Conservation (phyloP, 23 tunicate species). For the Phallusia fumigata region DNA sequence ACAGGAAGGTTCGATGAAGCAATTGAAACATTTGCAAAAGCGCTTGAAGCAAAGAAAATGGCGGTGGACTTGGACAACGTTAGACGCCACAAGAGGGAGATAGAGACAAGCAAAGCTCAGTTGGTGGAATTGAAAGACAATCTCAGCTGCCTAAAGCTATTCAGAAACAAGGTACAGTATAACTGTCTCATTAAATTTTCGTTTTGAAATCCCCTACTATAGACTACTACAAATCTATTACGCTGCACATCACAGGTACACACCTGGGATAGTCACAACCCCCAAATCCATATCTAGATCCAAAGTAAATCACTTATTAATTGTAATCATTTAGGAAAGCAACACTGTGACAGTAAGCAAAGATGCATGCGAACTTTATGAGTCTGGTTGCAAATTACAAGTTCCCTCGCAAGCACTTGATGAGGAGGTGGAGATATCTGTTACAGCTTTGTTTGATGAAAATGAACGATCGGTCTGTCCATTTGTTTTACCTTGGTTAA, state of each 20-base stretch:
- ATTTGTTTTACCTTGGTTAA: background rate
- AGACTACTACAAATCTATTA: too few species aligned
- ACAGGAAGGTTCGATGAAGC: slow-evolving; percentile 22
- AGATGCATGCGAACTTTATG: background rate
- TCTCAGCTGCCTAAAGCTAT: background rate
- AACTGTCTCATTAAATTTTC: too few species aligned
- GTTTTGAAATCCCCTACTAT: too few species aligned
- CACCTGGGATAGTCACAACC: too few species aligned
- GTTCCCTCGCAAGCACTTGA: background rate
- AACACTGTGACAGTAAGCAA: background rate
- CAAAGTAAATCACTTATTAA: too few species aligned
- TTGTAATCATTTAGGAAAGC: too few species aligned
- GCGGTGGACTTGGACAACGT: slow-evolving; percentile 20
- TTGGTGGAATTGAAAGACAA: background rate
- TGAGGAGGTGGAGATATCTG: background rate
- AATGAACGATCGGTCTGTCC: background rate
- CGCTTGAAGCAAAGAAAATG: slow-evolving; percentile 18
- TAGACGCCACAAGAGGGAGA: background rate
- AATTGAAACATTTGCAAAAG: background rate
- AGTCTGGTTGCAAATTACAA: background rate
- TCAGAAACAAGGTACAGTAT: background rate
- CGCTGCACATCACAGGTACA: too few species aligned
- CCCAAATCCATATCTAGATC: too few species aligned
- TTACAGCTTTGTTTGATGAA: background rate
- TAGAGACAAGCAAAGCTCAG: background rate